A percentile compares a stretch with the other conserved stretches of the same genome.
These are phyloP conservation scores for Neocrepidodera transversa DNA, from an alignment of 2,888 invertebrate species.

Conservation along the genomic window DNA sequence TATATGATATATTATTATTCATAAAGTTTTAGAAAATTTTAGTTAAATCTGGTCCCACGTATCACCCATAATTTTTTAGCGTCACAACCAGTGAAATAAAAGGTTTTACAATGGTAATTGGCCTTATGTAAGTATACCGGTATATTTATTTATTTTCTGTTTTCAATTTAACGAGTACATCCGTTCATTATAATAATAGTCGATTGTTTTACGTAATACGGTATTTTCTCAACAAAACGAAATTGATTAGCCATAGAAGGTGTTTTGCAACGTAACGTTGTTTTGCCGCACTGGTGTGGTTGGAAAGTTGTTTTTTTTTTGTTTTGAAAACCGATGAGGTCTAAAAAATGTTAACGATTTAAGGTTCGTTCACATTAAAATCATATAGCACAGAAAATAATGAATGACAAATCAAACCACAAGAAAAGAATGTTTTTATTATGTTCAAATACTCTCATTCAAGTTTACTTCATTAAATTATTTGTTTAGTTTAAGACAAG, in stretches of 20 bases:
- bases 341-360: neutral
- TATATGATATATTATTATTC: no score
- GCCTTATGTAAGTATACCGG: slow-evolving; percentile 30
- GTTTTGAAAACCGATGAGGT: neutral
- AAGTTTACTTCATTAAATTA: no score
- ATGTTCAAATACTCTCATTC: no score
- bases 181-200: slow-evolving; percentile 33
- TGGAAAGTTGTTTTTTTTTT: neutral
- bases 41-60: slow-evolving; percentile 5
- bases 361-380: neutral
- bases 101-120: slow-evolving; percentile 21
- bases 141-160: slow-evolving; percentile 24
- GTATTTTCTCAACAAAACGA: slow-evolving; percentile 20
- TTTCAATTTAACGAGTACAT: slow-evolving; percentile 31
- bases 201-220: slow-evolving; percentile 34
- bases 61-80: slow-evolving; percentile 1
- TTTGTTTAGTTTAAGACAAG: no score
- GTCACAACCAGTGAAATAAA: slow-evolving; percentile 14
- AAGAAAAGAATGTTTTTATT: no score
- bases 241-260: slow-evolving; percentile 31
- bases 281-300: neutral
- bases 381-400: no score
- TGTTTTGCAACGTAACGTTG: slow-evolving; percentile 7
- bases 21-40: no score
- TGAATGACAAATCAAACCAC: no score